Conservation (phyloP, 2,888 invertebrate genomes). For the Lasioglossum lativentre region DNA sequence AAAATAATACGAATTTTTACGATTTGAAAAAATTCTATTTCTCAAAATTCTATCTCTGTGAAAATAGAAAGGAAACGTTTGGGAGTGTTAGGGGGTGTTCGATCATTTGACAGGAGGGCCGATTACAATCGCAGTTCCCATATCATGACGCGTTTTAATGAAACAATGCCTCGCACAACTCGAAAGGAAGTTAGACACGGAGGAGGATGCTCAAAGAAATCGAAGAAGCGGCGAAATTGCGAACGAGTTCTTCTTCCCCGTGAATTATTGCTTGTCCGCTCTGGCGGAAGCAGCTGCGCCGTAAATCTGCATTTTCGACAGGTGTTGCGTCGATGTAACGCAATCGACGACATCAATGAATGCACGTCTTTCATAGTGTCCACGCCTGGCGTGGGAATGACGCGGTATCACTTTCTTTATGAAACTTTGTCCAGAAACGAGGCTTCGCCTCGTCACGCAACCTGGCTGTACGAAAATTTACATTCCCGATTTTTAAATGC, state of each 20-base stretch:
- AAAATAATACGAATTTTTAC: not conserved
- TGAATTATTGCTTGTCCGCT: constrained; percentile 69
- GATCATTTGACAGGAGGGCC: constrained; percentile 64
- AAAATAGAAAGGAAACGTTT: constrained; percentile 36
- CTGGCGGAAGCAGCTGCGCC: constrained; percentile 76
- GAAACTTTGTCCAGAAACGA: constrained; percentile 15
- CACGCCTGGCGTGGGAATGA: constrained; percentile 54
- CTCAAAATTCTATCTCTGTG: not conserved
- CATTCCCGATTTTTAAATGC: not conserved
- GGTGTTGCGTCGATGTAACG: constrained; percentile 74
- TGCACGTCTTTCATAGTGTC: constrained; percentile 40
- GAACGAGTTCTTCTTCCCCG: constrained; percentile 61
- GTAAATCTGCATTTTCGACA: constrained; percentile 78
- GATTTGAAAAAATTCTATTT: not conserved
- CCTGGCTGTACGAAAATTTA: not conserved
- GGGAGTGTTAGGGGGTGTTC: constrained; percentile 75
- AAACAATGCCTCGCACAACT: constrained; percentile 65
- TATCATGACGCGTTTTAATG: constrained; percentile 68
- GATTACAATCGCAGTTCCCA: constrained; percentile 57
- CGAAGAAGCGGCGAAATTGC: constrained; percentile 71
- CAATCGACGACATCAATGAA: constrained; percentile 62
- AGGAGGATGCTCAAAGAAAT: constrained; percentile 41
- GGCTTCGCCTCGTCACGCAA: not conserved
- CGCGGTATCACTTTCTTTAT: constrained; percentile 16
- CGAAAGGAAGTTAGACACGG: constrained; percentile 21